Base-by-base conservation (phyloP, 2,888 invertebrate species). In the Brachyopa scutellaris region DNA sequence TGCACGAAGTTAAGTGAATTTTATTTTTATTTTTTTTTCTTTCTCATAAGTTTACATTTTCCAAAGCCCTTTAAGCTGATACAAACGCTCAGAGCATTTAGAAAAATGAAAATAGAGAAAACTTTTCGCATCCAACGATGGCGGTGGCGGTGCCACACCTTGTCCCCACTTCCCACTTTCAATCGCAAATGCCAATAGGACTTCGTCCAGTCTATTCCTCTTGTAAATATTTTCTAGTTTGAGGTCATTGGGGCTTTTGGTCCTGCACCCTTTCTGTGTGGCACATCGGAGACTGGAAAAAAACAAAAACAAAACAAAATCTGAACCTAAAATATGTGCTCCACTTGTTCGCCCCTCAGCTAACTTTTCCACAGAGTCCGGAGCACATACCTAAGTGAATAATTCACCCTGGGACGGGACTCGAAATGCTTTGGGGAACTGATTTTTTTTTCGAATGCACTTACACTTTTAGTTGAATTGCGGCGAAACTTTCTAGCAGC, bases 381-480 rank as follows among this genome's bases (percentile, higher is more conserved):
- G 11, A 33, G 23, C 57, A 17, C 13, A 29, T 13, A 62, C 45
- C 38, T 40, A 57, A 64, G 64, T 74, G 57, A 66, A 59, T 49
- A 76, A 67, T 67, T 59, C 36, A 67, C 36, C 33, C n/a, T 21
- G 66, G 42, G 51, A 61, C 38, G n/a, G n/a, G n/a, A n/a, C 45
- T 67, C 36, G 5, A 33, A 76, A 61, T 40, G 40, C 42, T 36
- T 3, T 21, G 9, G 26, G 29, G 29, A 26, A 57, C 26, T 36
- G 49, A 55, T 40, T 9, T 38, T 57, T 59, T 47, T 51, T 64
- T 29, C 47, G n/a, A 73, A 55, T 73, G 62, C 64, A 64, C 55
- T 73, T 62, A 62, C 49, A 61, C 40, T 70, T 51, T 23, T 42
- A 69, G 69, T 69, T 69, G 57, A 38, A 59, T 49, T 47, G 9